A percentile compares a stretch with the other conserved stretches of the same genome.
These are phyloP conservation scores for Cetoscarus ocellatus DNA, from an alignment of 2,797 vertebrate species.

Conservation along the genomic window DNA sequence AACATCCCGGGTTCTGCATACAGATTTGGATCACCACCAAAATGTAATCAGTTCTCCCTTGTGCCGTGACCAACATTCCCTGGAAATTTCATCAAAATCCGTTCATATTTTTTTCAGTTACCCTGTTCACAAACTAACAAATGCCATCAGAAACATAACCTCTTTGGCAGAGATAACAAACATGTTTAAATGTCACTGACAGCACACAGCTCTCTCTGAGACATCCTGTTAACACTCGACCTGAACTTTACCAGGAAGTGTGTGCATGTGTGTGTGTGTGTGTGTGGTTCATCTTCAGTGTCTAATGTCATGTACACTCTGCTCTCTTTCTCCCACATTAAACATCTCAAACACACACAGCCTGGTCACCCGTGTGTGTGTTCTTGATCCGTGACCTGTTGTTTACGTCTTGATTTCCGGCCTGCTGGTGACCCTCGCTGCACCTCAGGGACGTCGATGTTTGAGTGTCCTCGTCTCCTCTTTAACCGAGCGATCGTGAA, in stretches of 20 bases:
- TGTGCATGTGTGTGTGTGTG: not conserved
- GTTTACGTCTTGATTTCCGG: slow-evolving; percentile 63
- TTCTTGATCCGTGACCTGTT: slow-evolving; percentile 28
- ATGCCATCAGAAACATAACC: no score
- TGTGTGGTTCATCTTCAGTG: slow-evolving; percentile 22
- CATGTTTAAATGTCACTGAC: not conserved
- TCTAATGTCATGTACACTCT: slow-evolving; percentile 31
- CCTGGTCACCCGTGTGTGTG: slow-evolving; percentile 17
- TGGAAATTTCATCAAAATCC: no score
- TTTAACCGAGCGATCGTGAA: not conserved
- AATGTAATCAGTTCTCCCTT: no score
- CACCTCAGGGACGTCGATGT: slow-evolving; percentile 32
- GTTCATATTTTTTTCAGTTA: no score
- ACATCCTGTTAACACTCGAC: slow-evolving; percentile 34
- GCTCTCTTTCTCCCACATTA: slow-evolving; percentile 45
- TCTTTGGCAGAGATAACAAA: not conserved
- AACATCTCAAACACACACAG: slow-evolving; percentile 17
- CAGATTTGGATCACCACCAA: no score
- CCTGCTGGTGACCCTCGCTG: slow-evolving; percentile 24
- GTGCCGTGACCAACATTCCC: no score
- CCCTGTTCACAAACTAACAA: no score
- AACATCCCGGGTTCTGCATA: no score
- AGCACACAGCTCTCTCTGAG: slow-evolving; percentile 4
- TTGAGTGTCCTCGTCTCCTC: slow-evolving; percentile 11
- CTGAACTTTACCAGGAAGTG: not conserved